These are phyloP conservation scores for Lates japonicus DNA, from an alignment of 2,797 vertebrate species.

Conservation along the genomic window DNA sequence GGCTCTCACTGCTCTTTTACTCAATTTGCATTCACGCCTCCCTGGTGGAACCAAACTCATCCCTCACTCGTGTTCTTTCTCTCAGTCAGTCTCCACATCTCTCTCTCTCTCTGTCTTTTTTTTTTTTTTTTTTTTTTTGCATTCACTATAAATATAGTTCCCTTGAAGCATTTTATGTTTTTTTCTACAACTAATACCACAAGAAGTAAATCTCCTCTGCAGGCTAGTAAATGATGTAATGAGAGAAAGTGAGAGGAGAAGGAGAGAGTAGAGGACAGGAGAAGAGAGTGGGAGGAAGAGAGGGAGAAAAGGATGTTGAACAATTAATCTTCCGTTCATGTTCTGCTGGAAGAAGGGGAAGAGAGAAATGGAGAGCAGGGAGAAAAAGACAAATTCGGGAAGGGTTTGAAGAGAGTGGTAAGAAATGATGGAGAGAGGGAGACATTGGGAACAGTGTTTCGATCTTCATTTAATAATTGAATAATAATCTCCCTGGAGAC, in stretches of 20 bases:
- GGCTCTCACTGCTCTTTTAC: conserved; percentile 52
- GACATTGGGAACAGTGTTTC: conserved; percentile 81
- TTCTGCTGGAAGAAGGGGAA: conserved; percentile 45
- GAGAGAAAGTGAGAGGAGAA: conserved; percentile 48
- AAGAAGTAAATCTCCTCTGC: conserved; percentile 66
- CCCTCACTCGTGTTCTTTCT: conserved; percentile 33
- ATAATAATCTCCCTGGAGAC: conserved; percentile 89
- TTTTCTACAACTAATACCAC: conserved; percentile 51
- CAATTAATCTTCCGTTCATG: conserved; percentile 68
- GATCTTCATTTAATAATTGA: conserved; percentile 91
- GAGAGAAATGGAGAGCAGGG: conserved; percentile 42
- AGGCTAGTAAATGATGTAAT: conserved; percentile 72
- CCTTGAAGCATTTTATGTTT: conserved; percentile 66
- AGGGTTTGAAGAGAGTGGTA: conserved; percentile 53
- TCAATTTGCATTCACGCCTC: conserved; percentile 71
- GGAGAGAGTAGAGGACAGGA: conserved; percentile 39
- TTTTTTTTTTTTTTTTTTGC: too few species aligned
- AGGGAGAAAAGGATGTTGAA: conserved; percentile 46
- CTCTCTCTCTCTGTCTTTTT: conserved; percentile 26
- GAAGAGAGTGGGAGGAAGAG: conserved; percentile 12
- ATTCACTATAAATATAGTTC: conserved; percentile 73
- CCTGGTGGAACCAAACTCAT: conserved; percentile 57
- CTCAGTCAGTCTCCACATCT: conserved; percentile 12
- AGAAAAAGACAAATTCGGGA: conserved; percentile 56
- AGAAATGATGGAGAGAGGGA: conserved; percentile 64